Percentiles rank a stretch among this genome's conserved stretches.
Conservation (phyloP, 1,140 invertebrate species). For the Calephelis virginiensis region DNA sequence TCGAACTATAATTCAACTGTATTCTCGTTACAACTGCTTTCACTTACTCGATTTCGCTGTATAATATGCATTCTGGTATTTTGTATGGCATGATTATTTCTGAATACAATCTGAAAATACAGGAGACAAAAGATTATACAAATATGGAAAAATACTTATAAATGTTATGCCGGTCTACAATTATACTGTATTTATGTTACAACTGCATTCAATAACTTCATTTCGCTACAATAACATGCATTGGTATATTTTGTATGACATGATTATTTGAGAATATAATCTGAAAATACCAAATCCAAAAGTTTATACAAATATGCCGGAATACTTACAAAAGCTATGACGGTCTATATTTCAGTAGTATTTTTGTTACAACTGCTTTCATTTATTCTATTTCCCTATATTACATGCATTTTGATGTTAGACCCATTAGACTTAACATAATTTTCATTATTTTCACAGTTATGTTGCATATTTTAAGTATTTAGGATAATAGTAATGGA, state of each 20-base stretch:
- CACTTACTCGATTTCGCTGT: too few species aligned
- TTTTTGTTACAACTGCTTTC: neutral
- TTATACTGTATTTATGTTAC: neutral
- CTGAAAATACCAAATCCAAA: constrained; percentile 9
- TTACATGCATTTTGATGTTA: too few species aligned
- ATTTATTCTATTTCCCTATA: too few species aligned
- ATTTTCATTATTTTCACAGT: too few species aligned
- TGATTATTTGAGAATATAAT: neutral
- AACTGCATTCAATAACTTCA: too few species aligned
- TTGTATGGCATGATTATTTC: too few species aligned
- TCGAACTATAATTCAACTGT: neutral
- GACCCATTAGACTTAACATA: too few species aligned
- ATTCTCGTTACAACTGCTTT: neutral
- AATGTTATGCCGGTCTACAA: neutral
- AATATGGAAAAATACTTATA: constrained; percentile 19
- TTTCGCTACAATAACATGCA: too few species aligned
- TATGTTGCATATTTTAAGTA: too few species aligned
- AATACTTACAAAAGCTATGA: constrained; percentile 3
- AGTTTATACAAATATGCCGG: constrained; percentile 17
- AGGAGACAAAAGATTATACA: constrained; percentile 8
- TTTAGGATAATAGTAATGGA: too few species aligned
- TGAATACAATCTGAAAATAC: constrained; percentile 4
- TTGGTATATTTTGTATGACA: too few species aligned
- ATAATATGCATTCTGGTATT: too few species aligned
- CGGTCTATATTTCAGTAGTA: neutral